phyloP scores from a whole-genome alignment of 2,888 invertebrate genomes.

The Ecliptopera silaceata region DNA sequence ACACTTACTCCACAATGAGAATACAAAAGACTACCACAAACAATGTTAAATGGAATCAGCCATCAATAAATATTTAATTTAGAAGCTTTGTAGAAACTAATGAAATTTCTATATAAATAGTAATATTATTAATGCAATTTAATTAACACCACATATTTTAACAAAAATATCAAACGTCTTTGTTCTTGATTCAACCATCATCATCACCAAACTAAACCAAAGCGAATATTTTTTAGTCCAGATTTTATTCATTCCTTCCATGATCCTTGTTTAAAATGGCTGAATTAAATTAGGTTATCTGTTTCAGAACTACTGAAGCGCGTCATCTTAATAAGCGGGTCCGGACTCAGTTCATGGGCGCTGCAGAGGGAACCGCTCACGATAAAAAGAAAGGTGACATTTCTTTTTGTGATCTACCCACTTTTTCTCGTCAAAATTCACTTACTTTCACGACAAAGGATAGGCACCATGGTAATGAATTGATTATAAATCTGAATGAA shows the following conservation, averaged over 20 bases:
- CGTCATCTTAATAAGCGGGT: conserved; percentile 94
- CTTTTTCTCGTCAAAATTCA: no score
- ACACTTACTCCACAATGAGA: no score
- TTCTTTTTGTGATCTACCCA: conserved; percentile 37
- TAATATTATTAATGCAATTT: no score
- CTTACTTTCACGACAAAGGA: no score
- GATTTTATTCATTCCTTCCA: conserved; percentile 60
- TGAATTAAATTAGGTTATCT: conserved; percentile 73
- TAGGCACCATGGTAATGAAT: not conserved
- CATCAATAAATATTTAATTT: no score
- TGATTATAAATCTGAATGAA: not conserved
- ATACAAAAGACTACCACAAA: no score
- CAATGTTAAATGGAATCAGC: no score
- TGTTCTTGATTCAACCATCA: not conserved
- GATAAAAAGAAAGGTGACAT: conserved; percentile 86
- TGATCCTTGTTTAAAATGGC: conserved; percentile 61
- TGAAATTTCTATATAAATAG: no score
- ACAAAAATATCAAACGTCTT: no score
- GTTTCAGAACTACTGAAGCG: conserved; percentile 93
- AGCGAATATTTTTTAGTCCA: conserved; percentile 51
- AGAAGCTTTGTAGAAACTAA: no score
- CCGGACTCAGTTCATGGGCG: conserved; percentile 96
- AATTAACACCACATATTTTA: no score
- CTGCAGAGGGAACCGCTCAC: conserved; percentile 92
- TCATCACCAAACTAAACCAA: not conserved